Evolutionary conservation across 1,140 invertebrate species (phyloP).

Genomic region (Temnothorax longispinosus): DNA sequence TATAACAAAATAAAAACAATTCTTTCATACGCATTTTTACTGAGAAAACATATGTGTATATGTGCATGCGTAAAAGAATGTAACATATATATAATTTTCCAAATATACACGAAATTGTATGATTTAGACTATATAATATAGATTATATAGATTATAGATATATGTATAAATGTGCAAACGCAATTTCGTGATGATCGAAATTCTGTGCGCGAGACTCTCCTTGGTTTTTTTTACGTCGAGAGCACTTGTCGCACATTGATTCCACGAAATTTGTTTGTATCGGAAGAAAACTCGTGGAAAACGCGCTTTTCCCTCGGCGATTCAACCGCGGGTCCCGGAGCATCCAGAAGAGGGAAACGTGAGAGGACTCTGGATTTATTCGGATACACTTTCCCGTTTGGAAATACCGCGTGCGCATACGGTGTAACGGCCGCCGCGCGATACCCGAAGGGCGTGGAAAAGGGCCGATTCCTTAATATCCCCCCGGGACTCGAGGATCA

Average conservation of each 20-base stretch:
- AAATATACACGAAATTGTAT: background rate
- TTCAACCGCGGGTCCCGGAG: background rate
- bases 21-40: background rate
- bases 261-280: slow-evolving; percentile 70
- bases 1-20: background rate
- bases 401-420: slow-evolving; percentile 35
- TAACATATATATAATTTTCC: background rate
- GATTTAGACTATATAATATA: background rate
- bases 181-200: background rate
- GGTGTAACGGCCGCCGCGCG: slow-evolving; percentile 22
- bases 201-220: background rate
- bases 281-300: slow-evolving; percentile 40
- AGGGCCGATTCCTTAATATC: slow-evolving; percentile 77
- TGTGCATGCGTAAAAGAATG: background rate
- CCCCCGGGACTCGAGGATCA: slow-evolving; percentile 74
- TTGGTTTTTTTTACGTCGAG: background rate
- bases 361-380: slow-evolving; percentile 75
- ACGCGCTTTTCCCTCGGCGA: slow-evolving; percentile 28
- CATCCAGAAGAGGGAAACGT: slow-evolving; percentile 48
- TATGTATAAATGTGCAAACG: background rate
- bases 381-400: slow-evolving; percentile 55
- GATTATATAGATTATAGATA: no score
- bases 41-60: background rate
- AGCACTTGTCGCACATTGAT: slow-evolving; percentile 65
- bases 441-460: slow-evolving; percentile 61